phyloP scores from a whole-genome alignment of 2,888 invertebrate genomes.

The Noctua janthe region DNA sequence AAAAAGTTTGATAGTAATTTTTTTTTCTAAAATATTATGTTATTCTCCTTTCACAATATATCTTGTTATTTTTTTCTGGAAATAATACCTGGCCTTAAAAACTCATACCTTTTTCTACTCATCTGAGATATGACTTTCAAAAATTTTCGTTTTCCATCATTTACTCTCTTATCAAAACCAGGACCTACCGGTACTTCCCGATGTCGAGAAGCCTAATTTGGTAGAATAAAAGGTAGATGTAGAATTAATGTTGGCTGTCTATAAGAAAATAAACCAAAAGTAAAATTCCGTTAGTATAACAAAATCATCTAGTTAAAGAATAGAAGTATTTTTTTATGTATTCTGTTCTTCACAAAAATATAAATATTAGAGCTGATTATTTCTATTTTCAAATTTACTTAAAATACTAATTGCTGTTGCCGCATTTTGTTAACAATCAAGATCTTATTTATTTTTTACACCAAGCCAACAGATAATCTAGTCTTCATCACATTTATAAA shows the following conservation, averaged over 20 bases:
- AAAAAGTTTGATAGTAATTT: background rate
- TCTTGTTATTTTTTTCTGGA: background rate
- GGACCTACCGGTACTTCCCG: background rate
- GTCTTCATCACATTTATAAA: constrained; percentile 13
- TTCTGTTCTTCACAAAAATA: background rate
- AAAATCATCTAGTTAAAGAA: background rate
- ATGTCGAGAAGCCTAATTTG: background rate
- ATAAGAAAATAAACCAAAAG: no score
- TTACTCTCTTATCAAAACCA: no score
- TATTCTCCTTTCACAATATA: background rate
- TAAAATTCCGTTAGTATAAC: no score
- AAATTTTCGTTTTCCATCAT: background rate
- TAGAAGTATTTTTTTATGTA: background rate
- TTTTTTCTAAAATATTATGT: background rate
- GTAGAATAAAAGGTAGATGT: background rate
- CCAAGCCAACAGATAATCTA: constrained; percentile 30
- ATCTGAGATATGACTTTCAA: background rate
- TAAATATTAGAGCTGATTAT: background rate
- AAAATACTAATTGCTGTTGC: background rate
- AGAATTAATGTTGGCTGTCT: no score
- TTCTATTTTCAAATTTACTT: background rate
- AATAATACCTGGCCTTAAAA: background rate
- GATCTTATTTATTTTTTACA: background rate
- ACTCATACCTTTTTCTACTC: background rate
- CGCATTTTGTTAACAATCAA: background rate